These are phyloP conservation scores for Cisticola juncidis DNA, from an alignment of 2,113 vertebrate genomes.

Conservation along the genomic window DNA sequence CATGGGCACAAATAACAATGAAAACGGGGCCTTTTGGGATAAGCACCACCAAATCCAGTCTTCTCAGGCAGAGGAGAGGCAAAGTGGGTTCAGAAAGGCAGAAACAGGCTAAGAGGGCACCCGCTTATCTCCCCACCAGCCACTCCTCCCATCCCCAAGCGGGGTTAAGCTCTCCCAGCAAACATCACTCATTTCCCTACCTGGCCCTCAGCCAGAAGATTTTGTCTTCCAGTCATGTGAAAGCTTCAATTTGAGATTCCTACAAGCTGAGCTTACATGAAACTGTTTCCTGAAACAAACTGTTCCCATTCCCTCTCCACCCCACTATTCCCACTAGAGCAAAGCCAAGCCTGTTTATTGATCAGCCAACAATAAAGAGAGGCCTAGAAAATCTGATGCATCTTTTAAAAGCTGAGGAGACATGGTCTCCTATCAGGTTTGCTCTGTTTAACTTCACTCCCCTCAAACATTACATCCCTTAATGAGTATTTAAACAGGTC, in stretches of 20 bases:
- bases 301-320: not conserved
- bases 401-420: not conserved
- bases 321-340: not conserved
- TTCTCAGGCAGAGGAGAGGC: not conserved
- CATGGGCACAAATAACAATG: rapidly evolving
- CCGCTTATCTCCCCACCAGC: not conserved
- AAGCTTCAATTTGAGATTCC: slow-evolving; percentile 28
- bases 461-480: not conserved
- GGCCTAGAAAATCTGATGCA: not conserved
- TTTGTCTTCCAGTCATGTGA: slow-evolving; percentile 52
- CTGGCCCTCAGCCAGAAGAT: not conserved
- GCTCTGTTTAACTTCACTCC: not conserved
- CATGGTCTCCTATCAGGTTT: not conserved
- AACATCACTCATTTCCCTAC: not conserved
- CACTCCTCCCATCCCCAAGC: not conserved
- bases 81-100: not conserved
- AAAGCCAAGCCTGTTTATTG: not conserved
- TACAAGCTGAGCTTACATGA: slow-evolving; percentile 52
- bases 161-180: not conserved
- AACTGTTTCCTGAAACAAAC: slow-evolving; percentile 33
- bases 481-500: slow-evolving; percentile 31
- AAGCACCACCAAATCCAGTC: not conserved
- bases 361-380: not conserved
- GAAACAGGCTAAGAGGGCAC: not conserved
- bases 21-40: not conserved